phyloP scores from a whole-genome alignment of 2,888 invertebrate genomes.

The Nephrocerus scutellatus region DNA sequence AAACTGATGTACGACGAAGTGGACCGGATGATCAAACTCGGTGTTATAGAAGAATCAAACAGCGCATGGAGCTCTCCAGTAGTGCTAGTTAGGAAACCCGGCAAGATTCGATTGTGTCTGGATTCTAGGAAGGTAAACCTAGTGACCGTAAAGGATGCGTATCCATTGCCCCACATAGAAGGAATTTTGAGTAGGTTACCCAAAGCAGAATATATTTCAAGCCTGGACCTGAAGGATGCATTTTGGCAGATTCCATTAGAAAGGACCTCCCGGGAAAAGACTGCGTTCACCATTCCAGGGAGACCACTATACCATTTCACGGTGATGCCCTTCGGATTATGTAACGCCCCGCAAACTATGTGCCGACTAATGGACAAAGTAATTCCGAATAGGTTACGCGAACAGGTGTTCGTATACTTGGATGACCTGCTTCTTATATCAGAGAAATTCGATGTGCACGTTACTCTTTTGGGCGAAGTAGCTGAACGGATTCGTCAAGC shows the following conservation, averaged over 20 bases:
- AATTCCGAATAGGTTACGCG: background rate
- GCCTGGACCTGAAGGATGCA: constrained; percentile 10
- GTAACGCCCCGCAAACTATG: constrained; percentile 4
- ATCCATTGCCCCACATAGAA: constrained; percentile 8
- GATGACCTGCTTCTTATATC: constrained; percentile 11
- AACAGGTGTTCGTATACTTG: constrained; percentile 7
- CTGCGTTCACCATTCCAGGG: constrained; percentile 10
- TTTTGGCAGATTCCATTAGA: constrained; percentile 13
- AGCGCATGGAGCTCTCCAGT: constrained; percentile 30
- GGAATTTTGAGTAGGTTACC: constrained; percentile 9
- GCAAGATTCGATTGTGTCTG: constrained; percentile 25
- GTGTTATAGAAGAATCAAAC: constrained; percentile 27
- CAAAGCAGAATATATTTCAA: constrained; percentile 9
- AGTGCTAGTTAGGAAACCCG: constrained; percentile 23
- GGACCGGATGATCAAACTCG: constrained; percentile 29
- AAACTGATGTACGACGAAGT: constrained; percentile 23
- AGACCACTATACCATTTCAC: constrained; percentile 9
- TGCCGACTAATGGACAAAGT: constrained; percentile 9
- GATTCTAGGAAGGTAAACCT: constrained; percentile 27
- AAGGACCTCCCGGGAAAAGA: constrained; percentile 7
- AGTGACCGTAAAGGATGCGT: constrained; percentile 19
- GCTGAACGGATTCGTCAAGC: constrained; percentile 11
- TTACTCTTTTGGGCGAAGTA: constrained; percentile 8
- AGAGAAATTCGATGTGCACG: constrained; percentile 9
- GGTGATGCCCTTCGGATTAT: constrained; percentile 4